These are phyloP conservation scores for Lutjanus erythropterus DNA, from an alignment of 2,113 vertebrate species.

Conservation along the genomic window DNA sequence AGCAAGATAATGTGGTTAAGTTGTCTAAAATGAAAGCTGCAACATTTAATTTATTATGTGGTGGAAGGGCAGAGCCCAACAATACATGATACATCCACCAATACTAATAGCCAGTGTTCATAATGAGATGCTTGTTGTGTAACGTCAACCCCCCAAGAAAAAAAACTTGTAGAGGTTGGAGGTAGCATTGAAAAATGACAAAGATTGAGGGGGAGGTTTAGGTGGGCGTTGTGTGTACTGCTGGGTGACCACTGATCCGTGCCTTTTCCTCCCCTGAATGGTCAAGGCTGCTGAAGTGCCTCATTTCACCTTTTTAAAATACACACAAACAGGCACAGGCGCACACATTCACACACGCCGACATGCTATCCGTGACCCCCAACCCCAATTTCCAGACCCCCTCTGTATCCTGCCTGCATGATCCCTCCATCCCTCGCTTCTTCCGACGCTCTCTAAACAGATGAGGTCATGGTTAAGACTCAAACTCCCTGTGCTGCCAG, in stretches of 20 bases:
- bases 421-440: constrained; percentile 67
- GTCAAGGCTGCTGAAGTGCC: constrained; percentile 68
- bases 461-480: constrained; percentile 87
- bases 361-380: constrained; percentile 60
- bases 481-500: constrained; percentile 75
- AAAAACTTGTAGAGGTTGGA: not conserved
- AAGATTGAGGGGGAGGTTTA: constrained; percentile 61
- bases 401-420: constrained; percentile 62
- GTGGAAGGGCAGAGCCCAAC: too few species aligned
- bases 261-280: constrained; percentile 76
- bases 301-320: constrained; percentile 88
- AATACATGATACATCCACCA: not conserved
- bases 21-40: too few species aligned
- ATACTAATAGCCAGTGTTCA: not conserved
- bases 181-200: constrained; percentile 7
- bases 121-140: not conserved
- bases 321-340: constrained; percentile 48
- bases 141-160: not conserved
- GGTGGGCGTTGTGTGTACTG: constrained; percentile 74
- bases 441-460: constrained; percentile 85
- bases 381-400: constrained; percentile 67
- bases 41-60: not conserved
- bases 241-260: constrained; percentile 84
- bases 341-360: constrained; percentile 41
- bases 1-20: too few species aligned